These are phyloP conservation scores for Frankliniella fusca DNA, from an alignment of 2,888 invertebrate genomes.

Conservation along the genomic window DNA sequence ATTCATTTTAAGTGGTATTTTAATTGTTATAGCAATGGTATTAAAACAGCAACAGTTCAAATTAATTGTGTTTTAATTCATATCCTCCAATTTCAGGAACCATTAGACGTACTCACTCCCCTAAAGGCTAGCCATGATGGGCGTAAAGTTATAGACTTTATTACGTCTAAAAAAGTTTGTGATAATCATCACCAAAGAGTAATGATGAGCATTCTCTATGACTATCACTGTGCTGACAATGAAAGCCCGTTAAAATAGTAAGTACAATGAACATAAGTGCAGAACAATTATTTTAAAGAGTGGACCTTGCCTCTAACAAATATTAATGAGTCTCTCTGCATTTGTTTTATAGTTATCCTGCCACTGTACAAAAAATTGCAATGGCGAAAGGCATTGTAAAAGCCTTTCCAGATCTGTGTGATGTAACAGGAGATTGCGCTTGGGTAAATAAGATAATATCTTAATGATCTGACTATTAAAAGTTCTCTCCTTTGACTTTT, in stretches of 20 bases:
- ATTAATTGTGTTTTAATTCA: background rate
- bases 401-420: background rate
- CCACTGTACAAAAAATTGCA: background rate
- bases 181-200: background rate
- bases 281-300: background rate
- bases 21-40: background rate
- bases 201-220: background rate
- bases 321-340: background rate
- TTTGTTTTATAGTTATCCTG: background rate
- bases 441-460: background rate
- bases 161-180: background rate
- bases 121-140: background rate
- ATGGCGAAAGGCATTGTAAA: background rate
- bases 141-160: background rate
- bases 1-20: background rate
- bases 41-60: background rate
- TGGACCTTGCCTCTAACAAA: background rate
- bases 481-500: no score
- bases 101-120: background rate
- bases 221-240: background rate
- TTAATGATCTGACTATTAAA: no score
- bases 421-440: background rate
- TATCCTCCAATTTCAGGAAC: no score
- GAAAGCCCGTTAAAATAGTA: background rate
- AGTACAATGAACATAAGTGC: background rate